Conservation (phyloP, 92 coral and sea anemone species). For the Epizoanthus illoricatus region DNA sequence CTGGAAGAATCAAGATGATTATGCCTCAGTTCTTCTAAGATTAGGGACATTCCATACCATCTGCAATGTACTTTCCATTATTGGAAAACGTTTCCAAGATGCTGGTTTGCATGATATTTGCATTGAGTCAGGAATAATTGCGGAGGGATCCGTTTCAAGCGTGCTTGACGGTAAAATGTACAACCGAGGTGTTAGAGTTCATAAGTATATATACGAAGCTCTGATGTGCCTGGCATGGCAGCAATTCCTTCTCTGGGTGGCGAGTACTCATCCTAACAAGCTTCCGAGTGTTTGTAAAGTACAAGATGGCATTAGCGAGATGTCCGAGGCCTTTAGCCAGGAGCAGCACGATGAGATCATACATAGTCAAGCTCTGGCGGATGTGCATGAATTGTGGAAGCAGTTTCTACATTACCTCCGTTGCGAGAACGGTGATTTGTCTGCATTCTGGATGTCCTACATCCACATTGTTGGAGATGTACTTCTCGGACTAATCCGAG, state of each 20-base stretch:
- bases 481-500: conserved; percentile 28
- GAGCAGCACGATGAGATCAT: conserved; percentile 37
- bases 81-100: conserved; percentile 56
- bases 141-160: conserved; percentile 39
- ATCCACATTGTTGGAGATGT: too few relatives aligned
- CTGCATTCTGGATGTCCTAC: too few relatives aligned
- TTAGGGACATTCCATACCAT: conserved; percentile 57
- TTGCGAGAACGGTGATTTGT: too few relatives aligned
- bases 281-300: conserved; percentile 7
- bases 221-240: conserved; percentile 35
- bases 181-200: conserved; percentile 37
- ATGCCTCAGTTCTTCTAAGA: conserved; percentile 39
- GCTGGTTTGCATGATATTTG: conserved; percentile 45
- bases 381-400: conserved; percentile 36
- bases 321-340: conserved; percentile 12
- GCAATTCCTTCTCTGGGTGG: conserved; percentile 43
- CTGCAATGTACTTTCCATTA: conserved; percentile 45
- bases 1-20: conserved; percentile 31
- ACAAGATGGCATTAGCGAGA: conserved; percentile 7
- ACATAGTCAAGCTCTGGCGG: conserved; percentile 32
- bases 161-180: conserved; percentile 42
- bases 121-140: conserved; percentile 42
- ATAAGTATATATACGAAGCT: conserved; percentile 49
- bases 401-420: not conserved
- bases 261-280: conserved; percentile 37